phyloP scores from a whole-genome alignment of 2,888 invertebrate genomes.

The Drosophila barbarae region DNA sequence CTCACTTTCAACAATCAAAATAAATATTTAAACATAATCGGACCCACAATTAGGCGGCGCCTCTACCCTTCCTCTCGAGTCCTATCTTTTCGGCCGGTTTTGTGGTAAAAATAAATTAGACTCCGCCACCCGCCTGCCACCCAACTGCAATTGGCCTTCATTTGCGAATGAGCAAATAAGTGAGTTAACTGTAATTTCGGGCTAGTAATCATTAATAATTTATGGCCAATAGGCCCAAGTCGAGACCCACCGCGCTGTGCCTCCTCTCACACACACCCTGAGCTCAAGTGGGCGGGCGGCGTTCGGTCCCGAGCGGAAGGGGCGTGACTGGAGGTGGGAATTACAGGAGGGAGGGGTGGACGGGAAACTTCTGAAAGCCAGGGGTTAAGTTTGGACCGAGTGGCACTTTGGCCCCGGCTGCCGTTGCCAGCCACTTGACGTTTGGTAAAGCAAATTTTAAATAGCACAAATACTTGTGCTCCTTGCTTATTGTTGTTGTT shows the following conservation, averaged over 20 bases:
- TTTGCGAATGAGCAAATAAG: slow-evolving; percentile 74
- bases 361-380: slow-evolving; percentile 11
- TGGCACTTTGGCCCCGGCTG: slow-evolving; percentile 61
- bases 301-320: slow-evolving; percentile 1
- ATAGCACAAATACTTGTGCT: slow-evolving; percentile 66
- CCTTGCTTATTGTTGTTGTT: slow-evolving; percentile 34
- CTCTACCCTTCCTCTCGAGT: slow-evolving; percentile 2
- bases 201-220: slow-evolving; percentile 76
- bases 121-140: slow-evolving; percentile 1
- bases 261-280: slow-evolving; percentile 2
- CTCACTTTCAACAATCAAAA: slow-evolving; percentile 63
- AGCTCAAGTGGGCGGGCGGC: slow-evolving; percentile 14
- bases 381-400: slow-evolving; percentile 61
- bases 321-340: slow-evolving; percentile 9
- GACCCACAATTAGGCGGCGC: slow-evolving; percentile 59
- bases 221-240: slow-evolving; percentile 62
- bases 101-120: slow-evolving; percentile 64
- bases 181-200: slow-evolving; percentile 75
- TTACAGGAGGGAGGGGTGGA: neutral
- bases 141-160: slow-evolving; percentile 71
- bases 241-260: slow-evolving; percentile 4
- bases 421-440: slow-evolving; percentile 66
- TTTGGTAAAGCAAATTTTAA: slow-evolving; percentile 66
- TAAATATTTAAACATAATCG: slow-evolving; percentile 68
- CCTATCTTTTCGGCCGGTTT: slow-evolving; percentile 35